phyloP scores from a whole-genome alignment of 2,888 invertebrate species.

The Sisyra nigra region DNA sequence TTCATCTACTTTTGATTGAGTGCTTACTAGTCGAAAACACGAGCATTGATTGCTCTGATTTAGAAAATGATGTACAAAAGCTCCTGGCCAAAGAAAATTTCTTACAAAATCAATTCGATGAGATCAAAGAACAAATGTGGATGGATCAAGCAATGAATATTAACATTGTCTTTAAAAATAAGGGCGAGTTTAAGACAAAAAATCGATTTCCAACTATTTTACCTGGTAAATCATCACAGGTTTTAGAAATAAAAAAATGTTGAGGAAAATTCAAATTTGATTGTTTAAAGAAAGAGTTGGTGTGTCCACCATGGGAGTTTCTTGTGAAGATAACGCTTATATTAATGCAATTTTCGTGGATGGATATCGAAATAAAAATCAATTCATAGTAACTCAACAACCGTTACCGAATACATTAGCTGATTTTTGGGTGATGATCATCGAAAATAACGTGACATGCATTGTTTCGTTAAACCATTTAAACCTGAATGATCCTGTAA shows the following conservation, averaged over 20 bases:
- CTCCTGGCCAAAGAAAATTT: constrained; percentile 17
- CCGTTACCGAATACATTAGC: constrained; percentile 26
- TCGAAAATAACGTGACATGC: constrained; percentile 23
- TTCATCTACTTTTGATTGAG: constrained; percentile 28
- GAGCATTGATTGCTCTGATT: constrained; percentile 21
- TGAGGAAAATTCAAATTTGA: too few relatives aligned
- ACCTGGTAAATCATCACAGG: too few relatives aligned
- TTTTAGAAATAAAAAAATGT: too few relatives aligned
- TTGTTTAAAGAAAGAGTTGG: too few relatives aligned
- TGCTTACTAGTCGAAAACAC: constrained; percentile 24
- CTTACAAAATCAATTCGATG: constrained; percentile 21
- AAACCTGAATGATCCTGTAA: constrained; percentile 22
- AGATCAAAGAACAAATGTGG: constrained; percentile 24
- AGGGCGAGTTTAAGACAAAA: too few relatives aligned
- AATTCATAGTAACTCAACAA: constrained; percentile 28
- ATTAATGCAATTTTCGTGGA: constrained; percentile 29
- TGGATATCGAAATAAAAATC: constrained; percentile 21
- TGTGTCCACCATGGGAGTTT: too few relatives aligned
- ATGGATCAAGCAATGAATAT: constrained; percentile 24
- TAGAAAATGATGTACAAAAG: constrained; percentile 17
- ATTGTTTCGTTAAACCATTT: constrained; percentile 27
- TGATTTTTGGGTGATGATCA: constrained; percentile 31
- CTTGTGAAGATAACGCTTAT: constrained; percentile 23
- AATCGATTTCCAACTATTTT: too few relatives aligned
- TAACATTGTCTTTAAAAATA: too few relatives aligned